These are phyloP conservation scores for Sapayoa aenigma DNA, from an alignment of 2,113 vertebrate genomes.

Conservation along the genomic window DNA sequence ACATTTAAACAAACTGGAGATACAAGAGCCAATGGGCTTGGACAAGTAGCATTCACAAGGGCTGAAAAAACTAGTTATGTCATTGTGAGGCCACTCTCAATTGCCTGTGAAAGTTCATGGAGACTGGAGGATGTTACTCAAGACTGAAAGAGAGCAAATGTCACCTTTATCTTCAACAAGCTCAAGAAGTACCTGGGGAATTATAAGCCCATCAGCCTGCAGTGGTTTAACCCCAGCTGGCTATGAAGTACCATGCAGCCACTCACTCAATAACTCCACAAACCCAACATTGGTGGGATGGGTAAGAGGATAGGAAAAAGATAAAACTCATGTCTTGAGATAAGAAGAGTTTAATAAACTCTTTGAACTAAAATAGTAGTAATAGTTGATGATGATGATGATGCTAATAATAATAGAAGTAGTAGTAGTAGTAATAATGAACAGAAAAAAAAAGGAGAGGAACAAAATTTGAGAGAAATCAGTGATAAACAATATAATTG, in stretches of 20 bases:
- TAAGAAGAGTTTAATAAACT: not conserved
- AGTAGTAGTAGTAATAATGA: not conserved
- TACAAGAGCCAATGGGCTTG: rapidly evolving
- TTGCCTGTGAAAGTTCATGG: not conserved
- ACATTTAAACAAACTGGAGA: not conserved
- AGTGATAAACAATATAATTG: not conserved
- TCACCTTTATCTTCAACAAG: not conserved
- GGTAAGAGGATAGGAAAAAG: not conserved
- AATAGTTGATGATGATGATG: not conserved
- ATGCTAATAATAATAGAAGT: too few relatives aligned
- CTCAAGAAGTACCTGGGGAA: not conserved
- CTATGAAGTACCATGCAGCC: not conserved
- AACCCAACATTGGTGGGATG: rapidly evolving
- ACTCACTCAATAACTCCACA: not conserved
- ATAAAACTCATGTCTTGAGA: not conserved
- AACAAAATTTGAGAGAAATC: not conserved
- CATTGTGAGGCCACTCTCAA: not conserved
- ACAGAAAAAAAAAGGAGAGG: not conserved
- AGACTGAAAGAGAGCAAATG: not conserved
- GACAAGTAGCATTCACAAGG: not conserved
- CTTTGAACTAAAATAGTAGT: not conserved
- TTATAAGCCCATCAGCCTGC: not conserved
- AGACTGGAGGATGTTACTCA: not conserved
- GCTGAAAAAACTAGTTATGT: not conserved
- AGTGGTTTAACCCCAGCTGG: not conserved